Evolutionary conservation across 2,888 invertebrate species (phyloP).

Genomic region (Heliconius erato): DNA sequence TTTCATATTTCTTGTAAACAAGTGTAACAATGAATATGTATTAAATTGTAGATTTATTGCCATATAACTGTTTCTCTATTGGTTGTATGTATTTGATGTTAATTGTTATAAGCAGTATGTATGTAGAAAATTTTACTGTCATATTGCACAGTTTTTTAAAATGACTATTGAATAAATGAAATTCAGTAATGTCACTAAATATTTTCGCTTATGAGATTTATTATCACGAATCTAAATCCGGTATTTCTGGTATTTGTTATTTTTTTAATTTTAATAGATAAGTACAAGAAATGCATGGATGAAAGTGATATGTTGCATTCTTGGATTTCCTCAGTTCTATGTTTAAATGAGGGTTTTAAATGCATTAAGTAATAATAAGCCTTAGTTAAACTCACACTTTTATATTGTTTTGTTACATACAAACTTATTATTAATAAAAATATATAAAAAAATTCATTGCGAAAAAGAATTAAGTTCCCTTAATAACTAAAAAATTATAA

Average conservation of each 20-base stretch:
- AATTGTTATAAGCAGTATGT: slow-evolving; percentile 56
- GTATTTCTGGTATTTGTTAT: neutral
- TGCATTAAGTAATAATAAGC: neutral
- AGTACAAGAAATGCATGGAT: neutral
- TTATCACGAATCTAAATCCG: neutral
- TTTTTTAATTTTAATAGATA: neutral
- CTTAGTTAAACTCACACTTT: neutral
- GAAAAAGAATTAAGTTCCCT: neutral
- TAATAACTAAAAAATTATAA: neutral
- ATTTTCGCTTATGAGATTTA: slow-evolving; percentile 13
- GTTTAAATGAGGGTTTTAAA: neutral
- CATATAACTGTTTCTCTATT: slow-evolving; percentile 56
- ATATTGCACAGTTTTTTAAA: slow-evolving; percentile 14
- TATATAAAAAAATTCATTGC: neutral
- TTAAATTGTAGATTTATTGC: slow-evolving; percentile 51
- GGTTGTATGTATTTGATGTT: slow-evolving; percentile 73
- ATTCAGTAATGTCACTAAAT: slow-evolving; percentile 3
- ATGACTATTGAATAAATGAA: slow-evolving; percentile 17
- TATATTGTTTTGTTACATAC: neutral
- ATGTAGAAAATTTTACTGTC: slow-evolving; percentile 15
- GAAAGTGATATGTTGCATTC: neutral
- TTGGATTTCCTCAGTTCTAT: neutral
- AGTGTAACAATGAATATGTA: slow-evolving; percentile 41
- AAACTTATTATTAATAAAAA: neutral
- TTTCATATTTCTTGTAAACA: slow-evolving; percentile 62